Base-by-base conservation (phyloP, 1,140 invertebrate genomes). In the Apolygus lucorum region DNA sequence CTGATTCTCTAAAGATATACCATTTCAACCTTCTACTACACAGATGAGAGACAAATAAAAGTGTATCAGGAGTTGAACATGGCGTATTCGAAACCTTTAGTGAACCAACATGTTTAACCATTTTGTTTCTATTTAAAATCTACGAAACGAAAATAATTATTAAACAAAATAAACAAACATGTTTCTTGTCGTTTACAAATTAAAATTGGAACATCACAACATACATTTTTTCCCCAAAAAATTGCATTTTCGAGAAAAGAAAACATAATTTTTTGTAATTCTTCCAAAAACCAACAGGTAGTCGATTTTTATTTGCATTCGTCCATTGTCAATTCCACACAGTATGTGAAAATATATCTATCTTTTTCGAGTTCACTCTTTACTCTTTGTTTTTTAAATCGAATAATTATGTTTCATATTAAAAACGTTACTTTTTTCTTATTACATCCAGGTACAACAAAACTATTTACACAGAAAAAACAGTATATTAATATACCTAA, bases 1-100 rank as follows among this genome's bases (percentile, higher is more conserved):
- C 54, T 59, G 54, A 59, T 59, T 59, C 54, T 59, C 54, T 59
- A 59, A 59, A 11, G 11, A 59, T 59, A 59, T 59, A 22, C 54
- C 11, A 59, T 59, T 59, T 59, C 22, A 42, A 42, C 4, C 34
- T 42, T 42, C 17, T 17, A 42, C 17, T n/a, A n/a, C n/a, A n/a
- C n/a, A n/a, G n/a, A n/a, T n/a, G n/a, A n/a, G n/a, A n/a, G n/a
- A n/a, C n/a, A n/a, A n/a, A n/a, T n/a, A n/a, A n/a, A n/a, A n/a
- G n/a, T n/a, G n/a, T n/a, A n/a, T n/a, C n/a, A n/a, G n/a, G n/a
- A n/a, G n/a, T n/a, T n/a, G n/a, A n/a, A n/a, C n/a, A n/a, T n/a
- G n/a, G n/a, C n/a, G n/a, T n/a, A n/a, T n/a, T n/a, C n/a, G n/a
- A n/a, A n/a, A n/a, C n/a, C n/a, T n/a, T n/a, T n/a, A n/a, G n/a